Evolutionary conservation across 2,888 invertebrate genomes (phyloP).

Genomic region (Andrena chrysosceles): DNA sequence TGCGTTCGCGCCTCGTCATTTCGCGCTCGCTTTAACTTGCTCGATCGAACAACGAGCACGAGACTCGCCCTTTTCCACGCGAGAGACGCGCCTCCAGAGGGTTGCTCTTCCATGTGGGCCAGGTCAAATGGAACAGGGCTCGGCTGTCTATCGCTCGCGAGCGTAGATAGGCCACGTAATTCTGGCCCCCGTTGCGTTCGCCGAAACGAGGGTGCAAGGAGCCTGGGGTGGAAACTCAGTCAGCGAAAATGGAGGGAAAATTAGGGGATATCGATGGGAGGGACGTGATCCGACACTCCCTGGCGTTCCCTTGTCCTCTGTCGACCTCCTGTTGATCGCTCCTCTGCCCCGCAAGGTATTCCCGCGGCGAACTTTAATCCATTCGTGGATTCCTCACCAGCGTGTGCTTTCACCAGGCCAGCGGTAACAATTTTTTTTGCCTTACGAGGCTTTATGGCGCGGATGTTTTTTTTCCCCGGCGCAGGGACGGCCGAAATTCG

Average conservation of each 20-base stretch:
- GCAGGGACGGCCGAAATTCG: slow-evolving; percentile 25
- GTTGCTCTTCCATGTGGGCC: background rate
- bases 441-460: slow-evolving; percentile 11
- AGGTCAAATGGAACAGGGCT: slow-evolving; percentile 39
- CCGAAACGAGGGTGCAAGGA: background rate
- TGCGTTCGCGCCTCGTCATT: slow-evolving; percentile 73
- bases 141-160: slow-evolving; percentile 37
- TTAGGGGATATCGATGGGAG: background rate
- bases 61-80: slow-evolving; percentile 36
- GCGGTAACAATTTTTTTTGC: background rate
- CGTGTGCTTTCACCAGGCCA: background rate
- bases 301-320: background rate
- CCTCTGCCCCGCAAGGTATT: background rate
- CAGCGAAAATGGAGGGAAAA: background rate
- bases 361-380: background rate
- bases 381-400: background rate
- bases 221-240: background rate
- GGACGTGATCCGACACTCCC: background rate
- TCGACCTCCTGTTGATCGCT: background rate
- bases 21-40: slow-evolving; percentile 80
- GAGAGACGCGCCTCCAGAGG: slow-evolving; percentile 40
- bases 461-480: background rate
- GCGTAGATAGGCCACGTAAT: slow-evolving; percentile 34
- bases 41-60: slow-evolving; percentile 77
- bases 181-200: slow-evolving; percentile 21